Conservation (phyloP, 2,113 vertebrate species). For the Caloenas nicobarica region DNA sequence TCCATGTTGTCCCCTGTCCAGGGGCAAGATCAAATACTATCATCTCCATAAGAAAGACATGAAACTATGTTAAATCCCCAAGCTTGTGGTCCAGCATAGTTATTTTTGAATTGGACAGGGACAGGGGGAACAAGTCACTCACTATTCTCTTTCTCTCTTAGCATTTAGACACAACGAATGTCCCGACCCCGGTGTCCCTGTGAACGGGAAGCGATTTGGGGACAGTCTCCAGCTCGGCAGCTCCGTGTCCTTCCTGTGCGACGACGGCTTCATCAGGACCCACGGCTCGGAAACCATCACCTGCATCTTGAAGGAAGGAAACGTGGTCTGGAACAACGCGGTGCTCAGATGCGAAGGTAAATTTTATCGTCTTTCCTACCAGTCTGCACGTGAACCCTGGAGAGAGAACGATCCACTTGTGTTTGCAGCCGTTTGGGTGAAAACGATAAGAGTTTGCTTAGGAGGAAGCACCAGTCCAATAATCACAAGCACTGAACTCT, state of each 20-base stretch:
- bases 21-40: neutral
- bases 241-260: slow-evolving; percentile 95
- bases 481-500: neutral
- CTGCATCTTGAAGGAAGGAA: slow-evolving; percentile 95
- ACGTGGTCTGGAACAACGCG: slow-evolving; percentile 94
- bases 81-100: accelerated
- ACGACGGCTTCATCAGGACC: slow-evolving; percentile 94
- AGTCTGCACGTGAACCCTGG: accelerated
- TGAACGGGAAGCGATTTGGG: slow-evolving; percentile 95
- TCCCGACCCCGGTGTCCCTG: slow-evolving; percentile 92
- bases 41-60: neutral
- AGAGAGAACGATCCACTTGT: neutral
- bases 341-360: slow-evolving; percentile 91
- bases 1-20: too few species aligned
- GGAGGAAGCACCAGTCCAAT: neutral
- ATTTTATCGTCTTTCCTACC: accelerated
- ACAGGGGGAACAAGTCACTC: neutral
- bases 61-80: neutral
- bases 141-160: neutral
- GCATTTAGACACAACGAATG: slow-evolving; percentile 97
- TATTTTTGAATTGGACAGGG: neutral
- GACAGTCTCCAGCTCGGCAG: slow-evolving; percentile 96
- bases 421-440: neutral
- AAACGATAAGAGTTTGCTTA: neutral
- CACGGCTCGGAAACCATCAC: slow-evolving; percentile 94